These are phyloP conservation scores for Drosophila putrida DNA, from an alignment of 2,888 invertebrate species.

Conservation along the genomic window DNA sequence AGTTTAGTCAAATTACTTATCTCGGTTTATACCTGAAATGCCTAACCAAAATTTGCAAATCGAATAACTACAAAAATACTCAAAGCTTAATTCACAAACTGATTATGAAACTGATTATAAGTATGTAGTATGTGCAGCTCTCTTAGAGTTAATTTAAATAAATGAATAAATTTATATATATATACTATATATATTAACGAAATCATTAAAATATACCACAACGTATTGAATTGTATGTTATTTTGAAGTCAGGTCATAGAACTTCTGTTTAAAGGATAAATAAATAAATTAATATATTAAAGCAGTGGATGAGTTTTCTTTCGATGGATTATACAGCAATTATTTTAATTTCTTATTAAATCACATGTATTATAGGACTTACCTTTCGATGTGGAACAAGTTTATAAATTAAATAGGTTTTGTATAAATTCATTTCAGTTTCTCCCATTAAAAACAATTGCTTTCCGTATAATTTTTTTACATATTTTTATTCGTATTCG, in stretches of 20 bases:
- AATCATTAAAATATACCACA: conserved; percentile 58
- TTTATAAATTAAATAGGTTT: no score
- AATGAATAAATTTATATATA: conserved; percentile 31
- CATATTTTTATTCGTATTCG: conserved; percentile 82
- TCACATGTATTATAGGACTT: no score
- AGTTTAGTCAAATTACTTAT: conserved; percentile 45
- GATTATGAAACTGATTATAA: conserved; percentile 21
- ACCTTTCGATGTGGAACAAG: no score
- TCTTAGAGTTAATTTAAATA: conserved; percentile 45
- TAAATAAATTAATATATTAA: conserved; percentile 66
- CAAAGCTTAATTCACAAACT: conserved; percentile 43
- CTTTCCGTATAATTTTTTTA: conserved; percentile 60
- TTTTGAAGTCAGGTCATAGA: conserved; percentile 50
- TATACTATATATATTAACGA: conserved; percentile 33
- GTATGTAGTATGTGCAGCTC: conserved; percentile 23
- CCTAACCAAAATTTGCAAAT: conserved; percentile 62
- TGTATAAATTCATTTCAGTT: neutral
- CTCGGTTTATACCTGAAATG: conserved; percentile 62
- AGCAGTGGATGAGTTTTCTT: conserved; percentile 9
- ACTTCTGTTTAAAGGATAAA: conserved; percentile 64
- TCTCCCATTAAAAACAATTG: conserved; percentile 9
- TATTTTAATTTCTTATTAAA: neutral
- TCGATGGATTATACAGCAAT: neutral
- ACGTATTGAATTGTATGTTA: conserved; percentile 70
- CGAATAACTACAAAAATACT: conserved; percentile 57